Base-by-base conservation (phyloP, 2,888 invertebrate species). In the Cremastinae sp. region DNA sequence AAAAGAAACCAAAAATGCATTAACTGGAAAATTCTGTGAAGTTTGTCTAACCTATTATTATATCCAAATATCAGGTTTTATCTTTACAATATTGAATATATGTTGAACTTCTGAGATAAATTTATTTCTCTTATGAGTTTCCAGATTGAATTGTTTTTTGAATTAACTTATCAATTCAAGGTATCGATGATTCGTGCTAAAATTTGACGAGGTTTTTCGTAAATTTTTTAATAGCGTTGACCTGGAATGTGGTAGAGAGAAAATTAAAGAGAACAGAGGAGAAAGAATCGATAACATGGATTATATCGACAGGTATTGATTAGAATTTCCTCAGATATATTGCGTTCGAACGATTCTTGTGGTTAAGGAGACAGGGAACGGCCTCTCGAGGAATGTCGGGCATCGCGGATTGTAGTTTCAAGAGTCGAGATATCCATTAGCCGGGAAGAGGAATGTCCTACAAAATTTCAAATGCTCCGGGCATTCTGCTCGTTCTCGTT, bases 331-430 rank as follows among this genome's bases (percentile, higher is more conserved):
- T 37, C 49, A 62, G n/a, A 58, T 56, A 49, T 72, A 49, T 39
- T 37, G 14, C 53, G 64, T 43, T 66, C 18, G 41, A 55, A 69
- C 51, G 37, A 75, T 71, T 22, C 66, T 51, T 45, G 43, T n/a
- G 64, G 9, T 43, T 14, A 16, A 9, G 18, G 1, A 43, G 28
- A 64, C 55, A 12, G 22, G 47, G 5, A 35, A 35, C 45, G 37
- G 68, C 68, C 53, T 68, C 72, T 8, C 16, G 68, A 39, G 62
- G 68, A 72, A 75, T 72, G 71, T 58, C 66, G 61, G 62, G 56
- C 51, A 62, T 41, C 56, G 55, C 18, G 20, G 56, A 53, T 64
- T 28, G 28, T 51, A 68, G 49, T 64, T 51, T 37, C 45, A 45
- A 68, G 61, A 56, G 58, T 72, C 53, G 75, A 72, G 58, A 75